phyloP scores from a whole-genome alignment of 2,888 invertebrate species.

The Latheticus oryzae region DNA sequence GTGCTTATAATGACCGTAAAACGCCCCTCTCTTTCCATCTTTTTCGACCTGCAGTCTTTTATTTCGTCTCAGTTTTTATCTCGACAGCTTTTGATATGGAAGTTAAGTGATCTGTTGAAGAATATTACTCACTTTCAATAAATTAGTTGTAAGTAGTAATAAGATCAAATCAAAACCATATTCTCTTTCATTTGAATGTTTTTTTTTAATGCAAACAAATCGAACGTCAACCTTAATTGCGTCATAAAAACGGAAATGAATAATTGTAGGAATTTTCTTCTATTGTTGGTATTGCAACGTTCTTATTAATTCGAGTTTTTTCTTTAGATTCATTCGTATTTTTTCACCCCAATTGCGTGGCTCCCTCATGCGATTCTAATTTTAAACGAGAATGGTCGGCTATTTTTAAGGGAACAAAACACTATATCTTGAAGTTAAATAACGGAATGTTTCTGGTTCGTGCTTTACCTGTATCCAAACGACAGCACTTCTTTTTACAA shows the following conservation, averaged over 20 bases:
- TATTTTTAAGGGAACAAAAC: constrained; percentile 37
- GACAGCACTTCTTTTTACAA: constrained; percentile 11
- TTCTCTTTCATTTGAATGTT: too few relatives aligned
- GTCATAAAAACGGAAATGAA: constrained; percentile 22
- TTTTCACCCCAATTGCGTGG: constrained; percentile 22
- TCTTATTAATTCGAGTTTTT: constrained; percentile 1
- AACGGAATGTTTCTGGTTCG: constrained; percentile 24
- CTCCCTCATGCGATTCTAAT: constrained; percentile 37
- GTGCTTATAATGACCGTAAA: constrained; percentile 30
- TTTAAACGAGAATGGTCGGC: constrained; percentile 30
- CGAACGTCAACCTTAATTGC: constrained; percentile 21
- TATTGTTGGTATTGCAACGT: background rate
- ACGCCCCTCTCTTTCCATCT: constrained; percentile 38
- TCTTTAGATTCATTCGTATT: background rate
- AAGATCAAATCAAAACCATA: too few relatives aligned
- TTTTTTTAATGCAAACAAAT: constrained; percentile 9
- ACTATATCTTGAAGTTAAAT: constrained; percentile 30
- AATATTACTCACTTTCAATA: too few relatives aligned
- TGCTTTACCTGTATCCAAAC: constrained; percentile 28
- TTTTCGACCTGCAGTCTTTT: constrained; percentile 36
- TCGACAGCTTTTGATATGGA: constrained; percentile 46
- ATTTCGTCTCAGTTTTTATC: constrained; percentile 44
- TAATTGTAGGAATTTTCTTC: constrained; percentile 17
- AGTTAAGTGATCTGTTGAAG: too few relatives aligned
- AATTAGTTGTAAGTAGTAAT: too few relatives aligned